Base-by-base conservation (phyloP, 2,888 invertebrate species). In the Euproctis similis region DNA sequence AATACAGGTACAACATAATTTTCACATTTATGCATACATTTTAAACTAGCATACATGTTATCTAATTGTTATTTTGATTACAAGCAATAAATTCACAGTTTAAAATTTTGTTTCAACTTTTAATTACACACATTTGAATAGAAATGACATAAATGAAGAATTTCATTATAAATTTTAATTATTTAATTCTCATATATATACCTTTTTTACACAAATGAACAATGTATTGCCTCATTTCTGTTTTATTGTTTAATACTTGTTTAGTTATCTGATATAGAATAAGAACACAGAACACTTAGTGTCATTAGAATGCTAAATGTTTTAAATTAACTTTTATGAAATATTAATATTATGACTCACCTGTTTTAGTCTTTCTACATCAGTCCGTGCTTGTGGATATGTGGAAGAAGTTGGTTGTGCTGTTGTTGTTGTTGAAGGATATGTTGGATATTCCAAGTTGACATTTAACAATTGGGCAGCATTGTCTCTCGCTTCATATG, bases 401-500 rank as follows among this genome's bases (percentile, higher is more conserved):
- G 62, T 28, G 6, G 56, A 67, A 9, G 23, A 12, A 6, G 61
- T 23, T 2, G 56, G 34, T 25, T 58, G 48, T 48, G 71, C 42
- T 40, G 65, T 38, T 21, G 52, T 59, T 1, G 69, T 53, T 2
- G 68, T 70, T 34, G 78, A 72, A 1, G 74, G 59, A 40, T 77
- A 84, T 8, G 80, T 38, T 1, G 85, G 85, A 30, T 81, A 85
- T 53, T 85, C 85, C 53, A 87, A 62, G 36, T 84, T 85, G 16
- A 87, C 86, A 40, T 86, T 84, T 33, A 85, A 65, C 31, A 85
- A 64, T 54, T 77, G 86, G n/a, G 85, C 85, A 21, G 87, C 86
- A 63, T 87, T 87, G 43, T 80, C 87, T 31, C 87, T 67, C 7
- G 86, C 86, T 49, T 88, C 87, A 26, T 87, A 87, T 1, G 88